Evolutionary conservation across 2,888 invertebrate species (phyloP).

Genomic region (Thyatira batis): DNA sequence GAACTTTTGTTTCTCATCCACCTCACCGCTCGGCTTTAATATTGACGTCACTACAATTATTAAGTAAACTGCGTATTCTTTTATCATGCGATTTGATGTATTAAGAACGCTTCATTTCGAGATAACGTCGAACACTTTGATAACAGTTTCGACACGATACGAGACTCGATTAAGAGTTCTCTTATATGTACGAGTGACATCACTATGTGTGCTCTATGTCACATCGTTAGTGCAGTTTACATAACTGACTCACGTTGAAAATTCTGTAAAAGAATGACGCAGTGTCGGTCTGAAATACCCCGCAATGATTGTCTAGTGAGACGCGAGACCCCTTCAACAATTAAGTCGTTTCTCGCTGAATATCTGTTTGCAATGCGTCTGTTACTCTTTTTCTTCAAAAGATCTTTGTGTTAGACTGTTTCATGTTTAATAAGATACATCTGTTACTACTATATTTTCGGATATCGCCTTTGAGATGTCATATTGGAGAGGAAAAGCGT

Average conservation of each 20-base stretch:
- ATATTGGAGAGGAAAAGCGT: conserved; percentile 43
- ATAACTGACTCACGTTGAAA: conserved; percentile 63
- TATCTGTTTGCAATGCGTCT: conserved; percentile 35
- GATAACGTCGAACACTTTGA: conserved; percentile 46
- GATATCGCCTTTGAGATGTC: conserved; percentile 49
- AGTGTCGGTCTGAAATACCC: conserved; percentile 40
- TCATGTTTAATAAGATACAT: conserved; percentile 56
- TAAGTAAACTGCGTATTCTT: conserved; percentile 54
- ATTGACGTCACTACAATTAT: conserved; percentile 63
- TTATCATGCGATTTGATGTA: conserved; percentile 50
- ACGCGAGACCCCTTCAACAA: conserved; percentile 5
- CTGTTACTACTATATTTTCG: conserved; percentile 62
- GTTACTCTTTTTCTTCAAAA: conserved; percentile 45
- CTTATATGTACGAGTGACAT: conserved; percentile 52
- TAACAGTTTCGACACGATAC: conserved; percentile 58
- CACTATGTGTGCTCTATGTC: conserved; percentile 53
- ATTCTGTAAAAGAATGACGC: conserved; percentile 55
- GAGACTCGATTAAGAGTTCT: conserved; percentile 42
- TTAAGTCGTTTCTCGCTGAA: conserved; percentile 26
- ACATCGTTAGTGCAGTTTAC: conserved; percentile 52
- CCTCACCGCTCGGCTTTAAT: conserved; percentile 52
- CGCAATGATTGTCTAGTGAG: conserved; percentile 19
- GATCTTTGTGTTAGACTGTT: conserved; percentile 45
- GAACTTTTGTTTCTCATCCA: conserved; percentile 72
- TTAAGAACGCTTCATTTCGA: conserved; percentile 45